Percentiles rank a stretch among this genome's conserved stretches.
These are phyloP conservation scores for Dipodomys stephensi DNA, from an alignment of 2,113 vertebrate genomes.

Conservation along the genomic window DNA sequence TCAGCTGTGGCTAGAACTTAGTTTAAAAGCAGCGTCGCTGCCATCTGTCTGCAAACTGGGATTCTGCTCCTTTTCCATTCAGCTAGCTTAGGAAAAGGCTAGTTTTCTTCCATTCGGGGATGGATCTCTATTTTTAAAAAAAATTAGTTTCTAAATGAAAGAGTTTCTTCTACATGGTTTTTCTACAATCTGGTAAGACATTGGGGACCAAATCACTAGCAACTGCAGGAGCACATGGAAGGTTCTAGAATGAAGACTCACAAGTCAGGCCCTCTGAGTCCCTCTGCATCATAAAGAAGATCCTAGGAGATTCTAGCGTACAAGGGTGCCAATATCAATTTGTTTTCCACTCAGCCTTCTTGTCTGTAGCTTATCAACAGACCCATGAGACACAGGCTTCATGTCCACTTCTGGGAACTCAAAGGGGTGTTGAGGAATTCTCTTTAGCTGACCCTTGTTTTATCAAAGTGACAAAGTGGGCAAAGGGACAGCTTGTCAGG, in stretches of 20 bases:
- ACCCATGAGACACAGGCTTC: not conserved
- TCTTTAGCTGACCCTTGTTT: not conserved
- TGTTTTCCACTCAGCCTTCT: not conserved
- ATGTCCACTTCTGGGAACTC: not conserved
- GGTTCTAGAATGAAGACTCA: not conserved
- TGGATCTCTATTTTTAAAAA: not conserved
- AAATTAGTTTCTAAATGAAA: not conserved
- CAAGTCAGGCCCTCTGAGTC: not conserved
- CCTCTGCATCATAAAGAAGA: not conserved
- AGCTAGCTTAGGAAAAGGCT: not conserved
- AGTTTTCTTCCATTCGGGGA: not conserved
- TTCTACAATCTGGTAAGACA: not conserved
- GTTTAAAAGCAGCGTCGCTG: not conserved
- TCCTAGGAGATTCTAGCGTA: too few relatives aligned
- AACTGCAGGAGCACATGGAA: not conserved
- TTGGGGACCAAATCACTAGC: not conserved
- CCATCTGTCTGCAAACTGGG: slow-evolving; percentile 15
- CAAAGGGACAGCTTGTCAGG: not conserved
- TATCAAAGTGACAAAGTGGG: not conserved
- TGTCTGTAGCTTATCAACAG: not conserved
- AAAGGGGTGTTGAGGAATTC: not conserved
- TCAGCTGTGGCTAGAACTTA: not conserved
- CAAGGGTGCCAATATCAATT: too few relatives aligned
- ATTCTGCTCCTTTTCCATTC: not conserved
- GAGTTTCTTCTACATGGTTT: not conserved